These are phyloP conservation scores for Luperina testacea DNA, from an alignment of 2,888 invertebrate genomes.

Conservation along the genomic window DNA sequence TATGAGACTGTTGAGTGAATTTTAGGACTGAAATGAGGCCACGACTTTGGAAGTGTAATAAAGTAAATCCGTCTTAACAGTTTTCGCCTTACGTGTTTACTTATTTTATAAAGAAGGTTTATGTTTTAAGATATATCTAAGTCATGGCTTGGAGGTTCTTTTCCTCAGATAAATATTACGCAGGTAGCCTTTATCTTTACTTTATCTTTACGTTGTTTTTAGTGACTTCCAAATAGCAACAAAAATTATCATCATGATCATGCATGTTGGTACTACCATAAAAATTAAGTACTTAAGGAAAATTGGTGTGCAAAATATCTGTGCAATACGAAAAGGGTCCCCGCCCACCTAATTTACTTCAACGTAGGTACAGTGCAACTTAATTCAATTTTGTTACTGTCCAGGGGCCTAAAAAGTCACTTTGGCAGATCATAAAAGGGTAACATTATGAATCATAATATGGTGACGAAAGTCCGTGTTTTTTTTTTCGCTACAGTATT, in stretches of 20 bases:
- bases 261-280: background rate
- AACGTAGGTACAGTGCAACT: background rate
- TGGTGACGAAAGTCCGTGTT: no score
- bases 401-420: no score
- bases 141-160: no score
- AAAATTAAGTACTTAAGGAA: no score
- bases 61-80: constrained; percentile 12
- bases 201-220: background rate
- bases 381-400: background rate
- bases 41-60: background rate
- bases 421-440: no score
- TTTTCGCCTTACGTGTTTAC: constrained; percentile 9
- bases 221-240: background rate
- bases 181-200: no score
- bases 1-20: constrained; percentile 34
- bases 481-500: no score
- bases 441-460: no score
- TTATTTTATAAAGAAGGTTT: background rate
- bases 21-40: constrained; percentile 22
- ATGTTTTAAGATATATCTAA: background rate
- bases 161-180: no score
- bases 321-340: no score
- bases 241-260: no score
- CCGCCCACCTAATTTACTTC: background rate
- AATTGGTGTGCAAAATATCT: no score